Percentiles rank a stretch among this genome's conserved stretches.
Evolutionary conservation across 2,888 invertebrate species (phyloP).

Genomic region (Halocaridina rubra): DNA sequence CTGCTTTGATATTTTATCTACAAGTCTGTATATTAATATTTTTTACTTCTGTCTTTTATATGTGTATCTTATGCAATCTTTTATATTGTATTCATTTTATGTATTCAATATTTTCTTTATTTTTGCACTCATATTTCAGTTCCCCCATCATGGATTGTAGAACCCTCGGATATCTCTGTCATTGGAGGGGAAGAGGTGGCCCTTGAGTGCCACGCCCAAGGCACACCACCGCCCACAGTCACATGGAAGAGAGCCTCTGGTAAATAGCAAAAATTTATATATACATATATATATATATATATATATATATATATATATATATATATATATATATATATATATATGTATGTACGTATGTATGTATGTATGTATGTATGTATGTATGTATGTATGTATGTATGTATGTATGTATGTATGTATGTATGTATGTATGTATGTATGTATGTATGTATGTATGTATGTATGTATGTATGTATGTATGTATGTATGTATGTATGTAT

Average conservation of each 20-base stretch:
- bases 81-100: too few species aligned
- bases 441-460: neutral
- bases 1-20: too few species aligned
- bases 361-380: neutral
- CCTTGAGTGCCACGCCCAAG: slow-evolving; percentile 59
- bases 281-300: neutral
- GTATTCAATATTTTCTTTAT: too few species aligned
- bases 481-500: neutral
- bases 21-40: too few species aligned
- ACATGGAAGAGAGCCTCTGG: slow-evolving; percentile 51
- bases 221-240: slow-evolving; percentile 55
- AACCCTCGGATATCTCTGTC: slow-evolving; percentile 55
- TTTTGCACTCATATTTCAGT: too few species aligned
- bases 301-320: neutral
- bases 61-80: too few species aligned
- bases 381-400: neutral
- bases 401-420: neutral
- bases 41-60: too few species aligned
- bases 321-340: neutral
- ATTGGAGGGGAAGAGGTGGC: slow-evolving; percentile 56
- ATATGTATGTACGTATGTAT: neutral
- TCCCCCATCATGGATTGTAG: slow-evolving; percentile 60
- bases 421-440: neutral
- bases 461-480: neutral
- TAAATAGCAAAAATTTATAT: slow-evolving; percentile 4